These are phyloP conservation scores for Amphipoea lucens DNA, from an alignment of 2,888 invertebrate species.

Conservation along the genomic window DNA sequence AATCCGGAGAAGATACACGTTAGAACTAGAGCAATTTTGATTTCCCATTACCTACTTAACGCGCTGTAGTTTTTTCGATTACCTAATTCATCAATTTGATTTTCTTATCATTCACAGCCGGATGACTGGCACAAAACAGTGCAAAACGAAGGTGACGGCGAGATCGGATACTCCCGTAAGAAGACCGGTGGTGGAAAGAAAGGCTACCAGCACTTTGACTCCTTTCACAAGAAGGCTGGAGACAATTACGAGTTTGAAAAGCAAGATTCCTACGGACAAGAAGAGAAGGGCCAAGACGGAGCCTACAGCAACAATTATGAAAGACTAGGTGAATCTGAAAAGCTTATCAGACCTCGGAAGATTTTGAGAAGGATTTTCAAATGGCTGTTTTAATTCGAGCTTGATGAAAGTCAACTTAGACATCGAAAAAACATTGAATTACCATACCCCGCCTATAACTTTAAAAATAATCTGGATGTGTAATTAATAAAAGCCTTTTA, in stretches of 20 bases:
- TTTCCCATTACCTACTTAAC: background rate
- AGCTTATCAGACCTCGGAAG: slow-evolving; percentile 77
- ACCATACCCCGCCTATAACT: background rate
- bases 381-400: slow-evolving; percentile 72
- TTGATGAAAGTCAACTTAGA: slow-evolving; percentile 4
- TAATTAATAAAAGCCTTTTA: background rate
- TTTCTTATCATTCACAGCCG: slow-evolving; percentile 70
- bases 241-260: slow-evolving; percentile 93
- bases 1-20: background rate
- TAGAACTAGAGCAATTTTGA: background rate
- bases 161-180: slow-evolving; percentile 92
- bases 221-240: slow-evolving; percentile 93
- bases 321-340: slow-evolving; percentile 81
- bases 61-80: background rate
- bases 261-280: slow-evolving; percentile 92
- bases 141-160: slow-evolving; percentile 91
- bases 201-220: slow-evolving; percentile 93
- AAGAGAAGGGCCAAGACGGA: slow-evolving; percentile 86
- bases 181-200: slow-evolving; percentile 92
- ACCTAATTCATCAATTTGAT: background rate
- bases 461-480: background rate
- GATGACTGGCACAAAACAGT: slow-evolving; percentile 90
- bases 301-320: slow-evolving; percentile 84
- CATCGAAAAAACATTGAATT: background rate
- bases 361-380: slow-evolving; percentile 75